A percentile compares a stretch with the other conserved stretches of the same genome.
Evolutionary conservation across 2,113 vertebrate genomes (phyloP).

Genomic region (Saimiri boliviensis): DNA sequence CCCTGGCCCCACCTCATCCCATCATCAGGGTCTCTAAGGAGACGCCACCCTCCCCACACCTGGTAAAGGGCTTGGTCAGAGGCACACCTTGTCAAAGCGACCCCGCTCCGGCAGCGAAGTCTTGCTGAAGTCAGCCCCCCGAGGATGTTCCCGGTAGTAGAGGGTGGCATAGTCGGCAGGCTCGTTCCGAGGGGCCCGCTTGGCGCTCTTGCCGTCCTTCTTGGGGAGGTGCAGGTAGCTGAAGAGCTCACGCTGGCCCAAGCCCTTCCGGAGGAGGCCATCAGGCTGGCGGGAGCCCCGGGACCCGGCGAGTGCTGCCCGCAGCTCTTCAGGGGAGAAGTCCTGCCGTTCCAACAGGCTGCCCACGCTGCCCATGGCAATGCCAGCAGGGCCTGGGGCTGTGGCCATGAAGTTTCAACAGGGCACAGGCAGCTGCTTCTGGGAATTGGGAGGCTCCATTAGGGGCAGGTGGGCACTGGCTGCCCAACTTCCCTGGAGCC

Average conservation of each 20-base stretch:
- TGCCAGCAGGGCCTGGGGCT: slow-evolving; percentile 89
- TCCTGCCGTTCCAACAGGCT: slow-evolving; percentile 97
- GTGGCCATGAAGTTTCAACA: slow-evolving; percentile 95
- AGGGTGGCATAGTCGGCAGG: slow-evolving; percentile 89
- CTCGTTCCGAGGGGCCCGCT: slow-evolving; percentile 86
- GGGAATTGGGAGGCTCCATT: slow-evolving; percentile 65
- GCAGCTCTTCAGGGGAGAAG: slow-evolving; percentile 86
- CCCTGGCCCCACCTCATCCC: fast-evolving
- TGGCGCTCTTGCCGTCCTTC: slow-evolving; percentile 88
- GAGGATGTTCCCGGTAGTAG: slow-evolving; percentile 90
- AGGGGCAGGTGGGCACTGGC: background rate
- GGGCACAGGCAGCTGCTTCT: slow-evolving; percentile 84
- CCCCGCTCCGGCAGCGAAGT: slow-evolving; percentile 94
- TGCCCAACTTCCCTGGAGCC: background rate
- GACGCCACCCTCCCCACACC: background rate
- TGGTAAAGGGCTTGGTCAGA: background rate
- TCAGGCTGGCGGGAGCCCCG: slow-evolving; percentile 90
- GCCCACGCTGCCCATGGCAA: slow-evolving; percentile 97
- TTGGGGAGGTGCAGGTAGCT: slow-evolving; percentile 96
- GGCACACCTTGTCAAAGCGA: slow-evolving; percentile 94
- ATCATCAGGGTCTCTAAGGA: fast-evolving
- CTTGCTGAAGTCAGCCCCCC: slow-evolving; percentile 92
- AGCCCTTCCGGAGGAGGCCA: slow-evolving; percentile 92
- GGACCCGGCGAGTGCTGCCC: slow-evolving; percentile 85
- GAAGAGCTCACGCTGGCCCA: slow-evolving; percentile 93